Conservation (phyloP, 2,797 vertebrate genomes). For the Diplodus puntazzo region DNA sequence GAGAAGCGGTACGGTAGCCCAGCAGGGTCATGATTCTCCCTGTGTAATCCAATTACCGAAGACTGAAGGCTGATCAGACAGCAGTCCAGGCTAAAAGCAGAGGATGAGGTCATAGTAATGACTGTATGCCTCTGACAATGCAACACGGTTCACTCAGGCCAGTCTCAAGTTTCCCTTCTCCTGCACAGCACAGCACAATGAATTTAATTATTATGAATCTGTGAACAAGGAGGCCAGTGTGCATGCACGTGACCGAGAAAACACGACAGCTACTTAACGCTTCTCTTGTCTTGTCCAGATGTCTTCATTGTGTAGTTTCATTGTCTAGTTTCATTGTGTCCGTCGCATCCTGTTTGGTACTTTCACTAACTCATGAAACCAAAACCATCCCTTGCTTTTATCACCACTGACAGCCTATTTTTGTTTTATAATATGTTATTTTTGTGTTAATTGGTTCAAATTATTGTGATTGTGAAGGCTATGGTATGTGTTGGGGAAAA, state of each 20-base stretch:
- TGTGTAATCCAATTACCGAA: slow-evolving; percentile 74
- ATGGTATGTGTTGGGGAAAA: background rate
- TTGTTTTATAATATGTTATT: background rate
- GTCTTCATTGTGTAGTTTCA: slow-evolving; percentile 12
- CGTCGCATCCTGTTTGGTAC: slow-evolving; percentile 11
- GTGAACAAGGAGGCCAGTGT: slow-evolving; percentile 56
- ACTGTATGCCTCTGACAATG: slow-evolving; percentile 43
- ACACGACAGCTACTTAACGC: slow-evolving; percentile 28
- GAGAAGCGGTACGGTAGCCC: slow-evolving; percentile 42
- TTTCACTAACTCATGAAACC: slow-evolving; percentile 15
- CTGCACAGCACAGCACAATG: background rate
- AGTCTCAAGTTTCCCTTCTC: slow-evolving; percentile 33
- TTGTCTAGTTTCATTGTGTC: slow-evolving; percentile 31
- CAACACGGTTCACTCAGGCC: slow-evolving; percentile 45
- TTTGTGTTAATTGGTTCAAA: background rate
- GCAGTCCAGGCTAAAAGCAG: slow-evolving; percentile 69
- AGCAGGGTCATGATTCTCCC: slow-evolving; percentile 59
- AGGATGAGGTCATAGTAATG: slow-evolving; percentile 71
- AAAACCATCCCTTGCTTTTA: background rate
- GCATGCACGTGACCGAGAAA: slow-evolving; percentile 17
- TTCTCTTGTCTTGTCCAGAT: slow-evolving; percentile 12
- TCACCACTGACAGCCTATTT: background rate
- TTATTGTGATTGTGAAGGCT: background rate
- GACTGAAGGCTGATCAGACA: slow-evolving; percentile 63
- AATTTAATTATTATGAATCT: slow-evolving; percentile 26